Evolutionary conservation across 2,113 vertebrate species (phyloP).

Genomic region (Tachuris rubrigastra): DNA sequence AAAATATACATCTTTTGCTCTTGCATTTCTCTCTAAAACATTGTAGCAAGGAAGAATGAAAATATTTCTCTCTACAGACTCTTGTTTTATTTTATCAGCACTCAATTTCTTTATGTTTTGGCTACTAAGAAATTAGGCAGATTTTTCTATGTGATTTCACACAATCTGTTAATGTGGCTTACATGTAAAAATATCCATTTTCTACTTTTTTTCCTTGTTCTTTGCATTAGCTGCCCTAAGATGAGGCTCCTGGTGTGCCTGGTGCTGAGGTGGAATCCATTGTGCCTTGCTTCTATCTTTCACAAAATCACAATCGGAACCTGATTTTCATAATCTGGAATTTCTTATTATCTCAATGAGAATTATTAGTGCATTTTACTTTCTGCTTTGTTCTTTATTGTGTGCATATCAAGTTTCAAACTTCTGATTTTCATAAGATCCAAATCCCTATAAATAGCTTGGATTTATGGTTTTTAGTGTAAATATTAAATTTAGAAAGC

Average conservation of each 20-base stretch:
- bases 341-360: neutral
- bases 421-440: neutral
- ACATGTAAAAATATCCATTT: neutral
- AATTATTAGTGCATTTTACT: neutral
- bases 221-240: neutral
- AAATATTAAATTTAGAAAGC: neutral
- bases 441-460: neutral
- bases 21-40: neutral
- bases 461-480: neutral
- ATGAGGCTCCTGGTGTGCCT: neutral
- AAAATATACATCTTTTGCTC: neutral
- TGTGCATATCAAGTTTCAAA: neutral
- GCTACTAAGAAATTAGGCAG: neutral
- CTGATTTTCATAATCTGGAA: neutral
- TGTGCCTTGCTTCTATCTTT: neutral
- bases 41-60: neutral
- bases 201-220: neutral
- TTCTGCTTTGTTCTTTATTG: neutral
- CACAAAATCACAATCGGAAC: neutral
- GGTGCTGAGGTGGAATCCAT: neutral
- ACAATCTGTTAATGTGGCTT: neutral
- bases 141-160: neutral
- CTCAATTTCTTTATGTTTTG: neutral
- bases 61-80: neutral
- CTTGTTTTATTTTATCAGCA: neutral